These are phyloP conservation scores for Aplodontia rufa DNA, from an alignment of 2,113 vertebrate genomes.

Conservation along the genomic window DNA sequence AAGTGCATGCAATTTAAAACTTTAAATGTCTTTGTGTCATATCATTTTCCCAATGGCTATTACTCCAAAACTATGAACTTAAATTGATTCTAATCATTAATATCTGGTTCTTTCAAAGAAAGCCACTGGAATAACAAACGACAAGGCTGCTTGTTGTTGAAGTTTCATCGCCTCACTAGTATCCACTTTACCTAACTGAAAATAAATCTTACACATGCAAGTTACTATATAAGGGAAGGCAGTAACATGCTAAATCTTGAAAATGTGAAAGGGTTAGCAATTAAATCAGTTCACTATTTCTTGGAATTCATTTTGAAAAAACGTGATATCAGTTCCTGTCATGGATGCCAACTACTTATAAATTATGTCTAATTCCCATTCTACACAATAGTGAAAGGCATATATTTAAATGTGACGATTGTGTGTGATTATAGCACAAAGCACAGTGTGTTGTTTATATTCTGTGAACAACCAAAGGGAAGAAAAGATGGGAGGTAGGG, in stretches of 20 bases:
- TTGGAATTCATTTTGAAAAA: not conserved
- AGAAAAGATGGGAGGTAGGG: not conserved
- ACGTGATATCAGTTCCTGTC: not conserved
- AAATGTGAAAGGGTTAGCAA: not conserved
- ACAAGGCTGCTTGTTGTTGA: not conserved
- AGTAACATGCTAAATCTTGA: not conserved
- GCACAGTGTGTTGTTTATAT: not conserved
- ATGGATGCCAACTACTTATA: not conserved
- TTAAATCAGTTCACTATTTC: not conserved
- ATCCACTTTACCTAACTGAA: not conserved
- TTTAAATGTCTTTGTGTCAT: slow-evolving; percentile 12
- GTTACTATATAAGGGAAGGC: not conserved
- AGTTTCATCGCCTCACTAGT: not conserved
- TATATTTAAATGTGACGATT: not conserved
- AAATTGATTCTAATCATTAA: not conserved
- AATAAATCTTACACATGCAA: not conserved
- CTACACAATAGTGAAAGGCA: not conserved
- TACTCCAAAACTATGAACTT: not conserved
- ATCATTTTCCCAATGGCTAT: not conserved
- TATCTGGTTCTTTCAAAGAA: not conserved
- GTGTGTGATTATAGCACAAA: not conserved
- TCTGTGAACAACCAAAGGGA: not conserved
- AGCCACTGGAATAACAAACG: not conserved
- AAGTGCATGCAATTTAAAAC: not conserved
- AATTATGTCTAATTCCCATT: not conserved